Evolutionary conservation across 2,113 vertebrate species (phyloP).

Genomic region (Daphoenositta chrysoptera): DNA sequence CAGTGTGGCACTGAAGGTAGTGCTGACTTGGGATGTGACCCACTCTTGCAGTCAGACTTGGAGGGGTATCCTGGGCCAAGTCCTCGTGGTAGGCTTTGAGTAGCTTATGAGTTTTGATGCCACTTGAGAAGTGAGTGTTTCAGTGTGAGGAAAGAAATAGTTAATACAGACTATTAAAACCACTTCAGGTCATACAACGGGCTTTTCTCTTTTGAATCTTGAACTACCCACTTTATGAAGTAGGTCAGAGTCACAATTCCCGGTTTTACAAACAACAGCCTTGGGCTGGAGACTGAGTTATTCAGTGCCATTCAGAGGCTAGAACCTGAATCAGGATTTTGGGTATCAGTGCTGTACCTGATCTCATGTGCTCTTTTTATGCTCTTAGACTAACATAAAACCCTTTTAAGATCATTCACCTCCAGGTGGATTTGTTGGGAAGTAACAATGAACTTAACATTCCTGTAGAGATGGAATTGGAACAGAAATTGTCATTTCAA

Average conservation of each 20-base stretch:
- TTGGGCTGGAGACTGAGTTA: neutral
- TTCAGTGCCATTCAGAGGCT: neutral
- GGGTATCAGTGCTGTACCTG: neutral
- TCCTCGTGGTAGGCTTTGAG: neutral
- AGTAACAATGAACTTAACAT: neutral
- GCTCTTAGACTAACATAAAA: neutral
- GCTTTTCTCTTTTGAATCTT: neutral
- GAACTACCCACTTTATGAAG: neutral
- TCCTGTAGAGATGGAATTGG: neutral
- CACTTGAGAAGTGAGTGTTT: neutral
- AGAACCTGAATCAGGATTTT: neutral
- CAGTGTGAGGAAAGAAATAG: neutral
- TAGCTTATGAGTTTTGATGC: neutral
- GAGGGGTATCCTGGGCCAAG: neutral
- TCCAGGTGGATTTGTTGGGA: neutral
- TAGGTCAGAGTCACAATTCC: neutral
- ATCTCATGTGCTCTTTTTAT: neutral
- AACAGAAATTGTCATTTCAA: neutral
- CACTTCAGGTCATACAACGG: neutral
- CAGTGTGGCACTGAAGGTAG: neutral
- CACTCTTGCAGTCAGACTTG: neutral
- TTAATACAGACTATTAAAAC: neutral
- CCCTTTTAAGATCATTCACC: neutral
- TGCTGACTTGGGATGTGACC: rapidly evolving
- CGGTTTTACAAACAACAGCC: neutral